Conservation (phyloP, 2,888 invertebrate genomes). For the Synanthedon andrenaeformis region DNA sequence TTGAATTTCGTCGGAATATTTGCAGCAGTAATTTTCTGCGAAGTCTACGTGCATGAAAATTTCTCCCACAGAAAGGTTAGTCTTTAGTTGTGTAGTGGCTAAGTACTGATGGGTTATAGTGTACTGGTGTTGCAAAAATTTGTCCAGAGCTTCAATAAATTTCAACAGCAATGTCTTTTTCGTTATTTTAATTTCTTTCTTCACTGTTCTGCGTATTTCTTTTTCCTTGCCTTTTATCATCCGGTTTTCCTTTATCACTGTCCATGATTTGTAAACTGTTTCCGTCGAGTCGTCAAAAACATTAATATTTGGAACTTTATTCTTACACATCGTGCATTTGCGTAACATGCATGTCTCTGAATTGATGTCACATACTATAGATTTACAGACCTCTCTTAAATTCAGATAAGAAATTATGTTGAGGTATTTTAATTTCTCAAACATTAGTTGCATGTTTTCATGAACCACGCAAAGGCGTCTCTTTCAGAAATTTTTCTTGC, state of each 20-base stretch:
- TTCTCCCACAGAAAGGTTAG: conserved; percentile 2
- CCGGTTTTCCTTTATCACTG: neutral
- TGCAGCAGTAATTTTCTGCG: conserved; percentile 24
- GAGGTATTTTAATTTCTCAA: conserved; percentile 1
- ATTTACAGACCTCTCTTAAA: neutral
- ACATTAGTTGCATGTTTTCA: conserved; percentile 3
- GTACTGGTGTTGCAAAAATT: neutral
- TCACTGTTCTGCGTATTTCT: conserved; percentile 7
- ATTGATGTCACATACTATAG: conserved; percentile 1
- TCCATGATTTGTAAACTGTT: conserved; percentile 1
- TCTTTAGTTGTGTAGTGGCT: neutral
- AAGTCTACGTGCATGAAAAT: conserved; percentile 17
- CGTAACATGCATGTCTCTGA: conserved; percentile 1
- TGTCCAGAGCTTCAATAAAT: conserved; percentile 7
- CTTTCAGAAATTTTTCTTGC: conserved; percentile 8
- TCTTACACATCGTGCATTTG: neutral
- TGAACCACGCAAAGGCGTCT: conserved; percentile 6
- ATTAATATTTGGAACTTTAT: neutral
- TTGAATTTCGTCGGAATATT: conserved; percentile 21
- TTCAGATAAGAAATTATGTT: conserved; percentile 1
- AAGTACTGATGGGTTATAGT: conserved; percentile 1
- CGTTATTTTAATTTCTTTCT: conserved; percentile 7
- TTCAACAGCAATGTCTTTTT: conserved; percentile 5
- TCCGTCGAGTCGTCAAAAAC: conserved; percentile 1
- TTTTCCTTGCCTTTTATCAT: conserved; percentile 2